Evolutionary conservation across 2,113 vertebrate genomes (phyloP), one percentile per base, ranked within the genome.

Genomic region (Lagopus leucura): DNA sequence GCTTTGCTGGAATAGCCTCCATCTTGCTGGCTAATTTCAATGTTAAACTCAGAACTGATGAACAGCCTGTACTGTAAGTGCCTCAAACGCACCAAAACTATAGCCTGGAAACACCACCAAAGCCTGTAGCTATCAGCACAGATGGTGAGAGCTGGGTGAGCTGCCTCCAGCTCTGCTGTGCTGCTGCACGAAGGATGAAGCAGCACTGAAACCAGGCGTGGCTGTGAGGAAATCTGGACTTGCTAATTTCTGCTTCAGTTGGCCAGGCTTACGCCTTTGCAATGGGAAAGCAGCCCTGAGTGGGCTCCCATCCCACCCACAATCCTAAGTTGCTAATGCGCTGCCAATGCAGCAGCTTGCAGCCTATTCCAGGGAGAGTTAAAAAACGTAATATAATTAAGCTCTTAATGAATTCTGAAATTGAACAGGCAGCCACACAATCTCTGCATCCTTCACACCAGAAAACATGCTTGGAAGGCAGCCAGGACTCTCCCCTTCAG

Each of bases 401-500:
- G 88, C 82, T 94, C 78, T 88, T 95, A 86, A 96, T 45, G 76
- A 93, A 90, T 76, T 82, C 91, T 83, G 94, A 96, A 94, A 94
- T 91, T 71, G 92, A 96, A 88, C 90, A 86, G 89, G 73, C 79
- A 94, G 82, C 57, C 91, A 88, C 5, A 2, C 88, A 95, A 92
- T 82, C 82, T 61, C 85, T 86, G 50, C 82, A 88, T 92, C 67
- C 69, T 91, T 88, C 91, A 66, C 0, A 1, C 81, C 78, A 87
- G 85, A 55, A 89, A 91, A 86, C 2, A 2, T 42, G 57, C 79
- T 40, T 92, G 89, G 79, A 66, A 88, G 78, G 60, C 84, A 93
- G 88, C 88, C 85, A 88, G 66, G 82, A 69, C 34, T 81, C 75
- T 87, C 89, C 82, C 50, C 75, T 79, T 71, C 72, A 79, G 64